Evolutionary conservation across 2,888 invertebrate species (phyloP), one percentile per base, ranked within the genome.

Genomic region (Colletes collaris): DNA sequence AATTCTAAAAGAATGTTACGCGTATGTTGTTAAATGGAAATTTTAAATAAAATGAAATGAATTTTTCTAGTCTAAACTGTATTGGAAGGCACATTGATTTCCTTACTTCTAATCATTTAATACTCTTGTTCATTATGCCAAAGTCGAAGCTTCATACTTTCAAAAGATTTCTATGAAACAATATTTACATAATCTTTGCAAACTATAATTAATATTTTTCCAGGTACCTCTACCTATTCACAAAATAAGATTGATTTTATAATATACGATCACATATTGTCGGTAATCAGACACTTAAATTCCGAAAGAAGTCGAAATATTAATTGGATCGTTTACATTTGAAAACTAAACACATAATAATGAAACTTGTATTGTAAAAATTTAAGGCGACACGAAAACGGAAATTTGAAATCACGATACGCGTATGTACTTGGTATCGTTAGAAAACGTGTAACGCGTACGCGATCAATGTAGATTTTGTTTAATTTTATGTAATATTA

Each of bases 61-160:
- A 79, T 58, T 58, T 77, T 83, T 76, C 67, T 70, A 77, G 69
- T 73, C 76, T 81, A 79, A 72, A 53, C 64, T 63, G 52, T 65
- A 49, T 72, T 40, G 64, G 66, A 81, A 82, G 85, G 78, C 84
- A 84, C 82, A 59, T 76, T 74, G 40, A 62, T 71, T 65, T 52
- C 50, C 60, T 67, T 65, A 58, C 50, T 55, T 49, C 7, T 56
- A 78, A 63, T n/a, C 46, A 49, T 72, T 53, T 55, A 68, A 66
- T 75, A 56, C 49, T 60, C 37, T 80, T 59, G 44, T n/a, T 74
- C 27, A 19, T 65, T 56, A 55, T 55, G 46, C 13, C 27, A 35
- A 63, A 58, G 10, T 52, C 19, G 46, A 65, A 27, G 40, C 7
- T 60, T 46, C 2, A 73, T 71, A 55, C 2, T 52, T 60, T 59